phyloP scores from a whole-genome alignment of 2,113 vertebrate genomes.

The Perccottus glenii region DNA sequence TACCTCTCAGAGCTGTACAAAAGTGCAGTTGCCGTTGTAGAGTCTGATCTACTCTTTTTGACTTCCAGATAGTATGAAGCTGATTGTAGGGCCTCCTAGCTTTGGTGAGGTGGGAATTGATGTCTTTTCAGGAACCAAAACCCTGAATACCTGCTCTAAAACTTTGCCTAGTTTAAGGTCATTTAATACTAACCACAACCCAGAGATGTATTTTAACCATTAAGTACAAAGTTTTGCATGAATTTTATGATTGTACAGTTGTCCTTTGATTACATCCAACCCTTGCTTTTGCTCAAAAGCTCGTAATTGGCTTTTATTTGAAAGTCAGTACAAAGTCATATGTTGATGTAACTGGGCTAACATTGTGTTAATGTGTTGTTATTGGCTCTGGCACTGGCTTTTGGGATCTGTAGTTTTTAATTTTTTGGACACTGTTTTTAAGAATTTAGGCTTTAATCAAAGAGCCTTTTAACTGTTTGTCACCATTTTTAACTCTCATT shows the following conservation, averaged over 20 bases:
- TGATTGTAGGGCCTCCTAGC: too few relatives aligned
- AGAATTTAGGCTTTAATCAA: conserved; percentile 9
- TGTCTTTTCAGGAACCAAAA: too few relatives aligned
- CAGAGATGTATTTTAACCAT: background rate
- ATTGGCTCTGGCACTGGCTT: conserved; percentile 1
- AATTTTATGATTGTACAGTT: conserved; percentile 22
- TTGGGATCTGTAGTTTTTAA: background rate
- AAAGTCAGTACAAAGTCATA: conserved; percentile 25
- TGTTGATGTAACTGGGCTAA: conserved; percentile 39
- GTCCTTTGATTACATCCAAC: background rate
- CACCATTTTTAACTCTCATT: conserved; percentile 10
- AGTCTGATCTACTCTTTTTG: too few relatives aligned
- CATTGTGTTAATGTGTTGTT: background rate
- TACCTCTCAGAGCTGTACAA: too few relatives aligned
- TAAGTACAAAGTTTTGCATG: conserved; percentile 4
- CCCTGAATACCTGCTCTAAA: too few relatives aligned
- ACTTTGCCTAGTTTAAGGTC: too few relatives aligned
- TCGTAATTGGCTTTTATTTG: conserved; percentile 21
- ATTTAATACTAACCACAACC: too few relatives aligned
- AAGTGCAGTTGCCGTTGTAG: too few relatives aligned
- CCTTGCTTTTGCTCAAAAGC: conserved; percentile 16
- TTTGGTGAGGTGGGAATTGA: too few relatives aligned
- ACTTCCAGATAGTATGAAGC: too few relatives aligned
- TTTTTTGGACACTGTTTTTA: background rate
- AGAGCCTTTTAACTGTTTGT: conserved; percentile 1